Percentiles rank a stretch among this genome's conserved stretches.
phyloP scores from a whole-genome alignment of 1,140 invertebrate genomes.

The Drosophila yakuba region DNA sequence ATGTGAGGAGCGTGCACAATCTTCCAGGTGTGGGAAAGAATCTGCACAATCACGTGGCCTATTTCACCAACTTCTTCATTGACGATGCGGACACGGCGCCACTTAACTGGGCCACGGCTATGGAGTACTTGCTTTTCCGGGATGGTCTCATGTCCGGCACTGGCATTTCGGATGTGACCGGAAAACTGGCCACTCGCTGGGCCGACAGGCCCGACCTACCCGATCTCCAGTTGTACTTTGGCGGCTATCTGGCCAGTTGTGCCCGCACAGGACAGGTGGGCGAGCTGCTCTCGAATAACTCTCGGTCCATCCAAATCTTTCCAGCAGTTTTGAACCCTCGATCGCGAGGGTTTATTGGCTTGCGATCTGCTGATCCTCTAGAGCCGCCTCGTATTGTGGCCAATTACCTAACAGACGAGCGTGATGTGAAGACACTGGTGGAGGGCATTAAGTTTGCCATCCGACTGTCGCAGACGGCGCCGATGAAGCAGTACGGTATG shows the following conservation, averaged over 20 bases:
- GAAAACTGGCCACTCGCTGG: conserved; percentile 92
- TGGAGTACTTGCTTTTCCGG: conserved; percentile 93
- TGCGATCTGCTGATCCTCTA: conserved; percentile 91
- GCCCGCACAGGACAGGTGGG: conserved; percentile 94
- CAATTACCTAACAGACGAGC: conserved; percentile 91
- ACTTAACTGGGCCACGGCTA: conserved; percentile 94
- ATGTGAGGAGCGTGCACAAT: conserved; percentile 89
- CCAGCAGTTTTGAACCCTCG: conserved; percentile 91
- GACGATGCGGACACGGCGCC: conserved; percentile 93
- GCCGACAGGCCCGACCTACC: conserved; percentile 92
- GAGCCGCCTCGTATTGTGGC: conserved; percentile 93
- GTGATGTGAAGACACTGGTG: conserved; percentile 90
- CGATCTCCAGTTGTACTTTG: conserved; percentile 94
- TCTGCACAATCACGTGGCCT: conserved; percentile 94
- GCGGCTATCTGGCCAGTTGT: conserved; percentile 92
- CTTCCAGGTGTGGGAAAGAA: conserved; percentile 94
- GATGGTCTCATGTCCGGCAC: conserved; percentile 94
- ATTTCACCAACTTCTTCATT: conserved; percentile 91
- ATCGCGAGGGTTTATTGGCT: conserved; percentile 90
- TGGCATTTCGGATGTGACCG: conserved; percentile 93
- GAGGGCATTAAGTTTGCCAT: conserved; percentile 91
- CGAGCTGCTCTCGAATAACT: conserved; percentile 88
- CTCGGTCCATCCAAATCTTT: conserved; percentile 88
- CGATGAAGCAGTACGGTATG: conserved; percentile 90
- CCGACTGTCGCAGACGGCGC: conserved; percentile 88